Percentiles rank a stretch among this genome's conserved stretches.
Evolutionary conservation across 2,113 vertebrate species (phyloP).

Genomic region (Pseudolaguvia tuberculata): DNA sequence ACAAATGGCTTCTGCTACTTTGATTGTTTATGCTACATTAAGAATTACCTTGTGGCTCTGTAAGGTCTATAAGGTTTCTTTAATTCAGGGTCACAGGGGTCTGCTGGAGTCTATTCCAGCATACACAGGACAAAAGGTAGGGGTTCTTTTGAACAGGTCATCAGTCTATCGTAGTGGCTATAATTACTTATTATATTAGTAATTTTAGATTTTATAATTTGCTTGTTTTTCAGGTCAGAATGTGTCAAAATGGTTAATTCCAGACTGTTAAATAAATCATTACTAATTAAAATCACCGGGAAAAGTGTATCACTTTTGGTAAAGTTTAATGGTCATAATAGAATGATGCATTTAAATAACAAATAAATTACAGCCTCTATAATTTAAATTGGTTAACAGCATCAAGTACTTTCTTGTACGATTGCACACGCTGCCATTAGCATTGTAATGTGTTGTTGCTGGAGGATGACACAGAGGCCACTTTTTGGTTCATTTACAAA

Average conservation of each 20-base stretch:
- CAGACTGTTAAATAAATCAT: background rate
- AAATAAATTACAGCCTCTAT: background rate
- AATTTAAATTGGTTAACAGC: constrained; percentile 17
- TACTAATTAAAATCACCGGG: background rate
- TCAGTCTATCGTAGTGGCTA: too few species aligned
- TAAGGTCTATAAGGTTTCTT: background rate
- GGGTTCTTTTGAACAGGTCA: too few species aligned
- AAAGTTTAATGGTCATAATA: background rate
- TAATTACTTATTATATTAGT: too few species aligned
- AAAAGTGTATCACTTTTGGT: too few species aligned
- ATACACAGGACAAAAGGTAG: too few species aligned
- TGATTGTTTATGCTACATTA: constrained; percentile 36
- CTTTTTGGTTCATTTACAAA: constrained; percentile 17
- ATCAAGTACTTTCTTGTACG: constrained; percentile 24
- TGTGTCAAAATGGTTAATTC: too few species aligned
- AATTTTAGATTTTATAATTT: too few species aligned
- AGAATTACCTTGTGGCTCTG: constrained; percentile 15
- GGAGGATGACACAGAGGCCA: constrained; percentile 16
- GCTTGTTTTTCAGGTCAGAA: too few species aligned
- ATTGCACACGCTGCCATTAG: constrained; percentile 20
- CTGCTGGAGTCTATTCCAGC: too few species aligned
- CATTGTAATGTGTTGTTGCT: constrained; percentile 9
- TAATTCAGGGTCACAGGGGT: too few species aligned
- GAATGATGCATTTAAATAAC: background rate
- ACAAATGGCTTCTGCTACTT: constrained; percentile 24